phyloP scores from a whole-genome alignment of 2,888 invertebrate genomes.

The Danaus chrysippus region DNA sequence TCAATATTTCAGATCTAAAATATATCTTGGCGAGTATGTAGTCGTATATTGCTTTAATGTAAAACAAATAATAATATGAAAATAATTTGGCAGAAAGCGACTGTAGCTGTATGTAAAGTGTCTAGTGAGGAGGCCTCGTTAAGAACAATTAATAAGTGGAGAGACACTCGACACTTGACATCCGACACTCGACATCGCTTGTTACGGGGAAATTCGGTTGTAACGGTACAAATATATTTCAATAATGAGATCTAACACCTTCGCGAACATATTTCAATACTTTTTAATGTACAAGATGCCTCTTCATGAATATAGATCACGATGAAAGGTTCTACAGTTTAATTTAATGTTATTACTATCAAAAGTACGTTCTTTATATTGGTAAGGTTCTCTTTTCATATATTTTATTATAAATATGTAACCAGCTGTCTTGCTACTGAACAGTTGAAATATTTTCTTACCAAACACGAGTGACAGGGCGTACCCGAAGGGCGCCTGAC shows the following conservation, averaged over 20 bases:
- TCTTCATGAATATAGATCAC: no score
- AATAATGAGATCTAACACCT: no score
- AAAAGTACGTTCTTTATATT: no score
- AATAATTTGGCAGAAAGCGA: neutral
- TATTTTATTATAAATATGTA: no score
- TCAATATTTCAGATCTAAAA: no score
- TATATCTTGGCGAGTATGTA: neutral
- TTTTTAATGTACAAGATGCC: no score
- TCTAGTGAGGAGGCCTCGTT: conserved; percentile 21
- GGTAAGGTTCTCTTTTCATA: no score
- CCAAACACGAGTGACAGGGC: conserved; percentile 96
- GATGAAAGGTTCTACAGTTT: no score
- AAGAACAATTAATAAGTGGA: conserved; percentile 27
- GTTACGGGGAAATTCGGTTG: neutral
- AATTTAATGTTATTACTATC: no score
- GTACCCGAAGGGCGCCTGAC: conserved; percentile 99
- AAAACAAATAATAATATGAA: conserved; percentile 10
- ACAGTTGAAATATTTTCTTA: conserved; percentile 60
- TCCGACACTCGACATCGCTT: conserved; percentile 10
- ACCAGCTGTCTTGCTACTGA: no score
- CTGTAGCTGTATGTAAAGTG: conserved; percentile 18
- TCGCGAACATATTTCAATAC: no score
- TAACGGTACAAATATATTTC: no score
- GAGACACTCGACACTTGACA: conserved; percentile 13
- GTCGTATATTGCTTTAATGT: neutral